Evolutionary conservation across 2,888 invertebrate genomes (phyloP).

Genomic region (Trimorus sp.): DNA sequence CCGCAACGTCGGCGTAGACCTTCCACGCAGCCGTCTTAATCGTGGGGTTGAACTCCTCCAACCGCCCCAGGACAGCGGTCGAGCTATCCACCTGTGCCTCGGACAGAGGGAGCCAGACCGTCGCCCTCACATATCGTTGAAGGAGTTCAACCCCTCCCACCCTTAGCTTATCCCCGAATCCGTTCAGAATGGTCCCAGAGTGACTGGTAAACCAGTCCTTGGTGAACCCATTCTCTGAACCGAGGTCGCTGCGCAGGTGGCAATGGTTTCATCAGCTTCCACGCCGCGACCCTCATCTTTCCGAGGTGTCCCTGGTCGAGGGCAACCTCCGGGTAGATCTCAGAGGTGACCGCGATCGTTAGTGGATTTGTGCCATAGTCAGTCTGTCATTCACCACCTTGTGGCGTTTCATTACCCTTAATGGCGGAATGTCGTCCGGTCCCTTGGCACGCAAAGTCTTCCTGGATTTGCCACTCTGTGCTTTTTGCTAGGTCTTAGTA

Average conservation of each 20-base stretch:
- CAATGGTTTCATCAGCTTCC: not conserved
- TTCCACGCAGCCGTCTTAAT: constrained; percentile 3
- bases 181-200: too few species aligned
- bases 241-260: too few species aligned
- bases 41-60: constrained; percentile 3
- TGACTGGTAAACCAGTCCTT: too few species aligned
- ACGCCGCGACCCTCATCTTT: not conserved
- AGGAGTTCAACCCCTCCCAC: not conserved
- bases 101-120: not conserved
- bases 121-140: not conserved
- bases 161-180: too few species aligned
- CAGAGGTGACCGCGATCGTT: not conserved
- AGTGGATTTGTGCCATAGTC: not conserved
- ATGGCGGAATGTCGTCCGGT: not conserved
- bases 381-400: not conserved
- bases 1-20: not conserved
- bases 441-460: too few species aligned
- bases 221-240: too few species aligned
- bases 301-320: not conserved
- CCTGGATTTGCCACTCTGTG: too few species aligned
- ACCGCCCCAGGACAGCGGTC: not conserved
- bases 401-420: not conserved
- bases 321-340: not conserved
- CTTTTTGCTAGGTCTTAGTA: too few species aligned
- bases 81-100: not conserved